Base-by-base conservation (phyloP, 2,113 vertebrate species). In the Pardalotus punctatus region DNA sequence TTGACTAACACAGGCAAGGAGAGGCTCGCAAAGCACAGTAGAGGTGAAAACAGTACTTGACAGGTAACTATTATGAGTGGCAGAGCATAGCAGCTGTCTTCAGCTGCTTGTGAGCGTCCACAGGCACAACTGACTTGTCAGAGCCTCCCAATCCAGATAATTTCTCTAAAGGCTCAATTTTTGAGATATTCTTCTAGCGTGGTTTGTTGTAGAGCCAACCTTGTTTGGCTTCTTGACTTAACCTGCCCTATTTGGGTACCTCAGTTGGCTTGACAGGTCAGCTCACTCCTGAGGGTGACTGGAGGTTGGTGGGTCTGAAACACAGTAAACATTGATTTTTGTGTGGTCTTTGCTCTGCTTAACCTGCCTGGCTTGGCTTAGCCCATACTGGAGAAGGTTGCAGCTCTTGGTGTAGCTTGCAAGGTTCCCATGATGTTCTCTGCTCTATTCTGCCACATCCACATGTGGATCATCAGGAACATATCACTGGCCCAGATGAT, bases 201-300 rank as follows among this genome's bases (percentile, higher is more conserved):
- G 5, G 10, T 14, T 79, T 53, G 7, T 61, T 76, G 21, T 64
- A 73, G 45, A 38, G 38, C 24, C 47, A 56, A 0, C 33, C 35
- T 62, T n/a, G 18, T 89, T 87, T 87, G 22, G 9, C 9, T 33
- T 35, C 4, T 11, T 74, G 35, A 57, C 50, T 53, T 79, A 38
- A 35, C 16, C 0, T 45, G 2, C 31, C 11, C 23, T 72, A 0
- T 21, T 33, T 2, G 0, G 25, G 14, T 54, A 4, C 18, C 6
- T 95, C 28, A 28, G 18, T 38, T 76, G 33, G 20, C 8, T 62
- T 76, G 14, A 62, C 24, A 62, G 33, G 21, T 51, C 38, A 35
- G 29, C 11, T 89, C 19, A 2, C 27, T 82, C 33, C 33, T 60
- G 47, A 57, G 57, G 28, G 36, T 43, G 64, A 11, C 10, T 64